A percentile compares a stretch with the other conserved stretches of the same genome.
phyloP scores from a whole-genome alignment of 1,140 invertebrate species.

The Lepidurus arcticus region DNA sequence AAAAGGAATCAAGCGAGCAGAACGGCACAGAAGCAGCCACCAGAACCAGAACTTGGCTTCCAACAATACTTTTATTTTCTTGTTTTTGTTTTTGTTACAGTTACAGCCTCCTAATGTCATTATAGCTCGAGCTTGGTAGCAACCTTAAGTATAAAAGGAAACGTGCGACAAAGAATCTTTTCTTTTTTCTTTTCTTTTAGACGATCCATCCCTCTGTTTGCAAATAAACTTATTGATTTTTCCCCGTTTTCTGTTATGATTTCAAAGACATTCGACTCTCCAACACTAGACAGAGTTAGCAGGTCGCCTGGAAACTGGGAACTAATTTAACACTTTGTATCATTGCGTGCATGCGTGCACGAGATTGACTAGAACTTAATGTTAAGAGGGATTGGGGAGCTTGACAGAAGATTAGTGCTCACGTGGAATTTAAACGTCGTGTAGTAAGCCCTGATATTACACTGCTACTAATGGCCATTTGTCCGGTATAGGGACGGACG shows the following conservation, averaged over 20 bases:
- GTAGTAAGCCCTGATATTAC: background rate
- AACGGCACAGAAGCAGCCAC: background rate
- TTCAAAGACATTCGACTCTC: too few species aligned
- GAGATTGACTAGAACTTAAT: too few species aligned
- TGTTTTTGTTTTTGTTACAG: background rate
- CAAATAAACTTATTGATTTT: too few species aligned
- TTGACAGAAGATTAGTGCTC: too few species aligned
- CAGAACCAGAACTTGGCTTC: background rate
- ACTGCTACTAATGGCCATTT: background rate
- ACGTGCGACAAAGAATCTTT: background rate
- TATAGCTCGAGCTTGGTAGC: background rate
- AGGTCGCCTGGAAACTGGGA: background rate
- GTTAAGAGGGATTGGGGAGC: too few species aligned
- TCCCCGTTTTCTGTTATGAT: too few species aligned
- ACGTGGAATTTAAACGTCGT: too few species aligned
- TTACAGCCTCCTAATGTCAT: background rate
- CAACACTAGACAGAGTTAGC: background rate
- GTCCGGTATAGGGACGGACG: background rate
- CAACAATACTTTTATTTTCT: background rate
- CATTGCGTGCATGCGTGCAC: background rate
- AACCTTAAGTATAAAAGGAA: background rate
- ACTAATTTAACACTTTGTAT: background rate
- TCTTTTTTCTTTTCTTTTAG: background rate
- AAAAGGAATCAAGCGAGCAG: conserved; percentile 3
- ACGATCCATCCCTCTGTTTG: too few species aligned